Percentiles rank a stretch among this genome's conserved stretches.
Evolutionary conservation across 2,888 invertebrate genomes (phyloP).

Genomic region (Drosophila emarginata): DNA sequence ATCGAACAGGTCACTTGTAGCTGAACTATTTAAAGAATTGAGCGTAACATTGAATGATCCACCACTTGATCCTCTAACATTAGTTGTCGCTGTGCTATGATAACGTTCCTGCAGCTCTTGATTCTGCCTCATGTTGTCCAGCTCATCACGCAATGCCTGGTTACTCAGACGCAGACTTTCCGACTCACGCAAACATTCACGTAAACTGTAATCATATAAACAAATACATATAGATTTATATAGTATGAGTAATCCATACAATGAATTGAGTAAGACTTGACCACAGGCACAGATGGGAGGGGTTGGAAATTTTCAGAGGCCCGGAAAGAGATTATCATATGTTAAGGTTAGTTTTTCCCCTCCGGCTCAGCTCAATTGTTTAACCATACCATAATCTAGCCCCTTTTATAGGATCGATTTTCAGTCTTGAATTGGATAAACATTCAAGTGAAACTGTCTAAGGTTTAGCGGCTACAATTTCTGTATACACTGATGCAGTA

Average conservation of each 20-base stretch:
- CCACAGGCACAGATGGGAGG: no score
- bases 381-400: no score
- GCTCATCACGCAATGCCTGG: conserved; percentile 73
- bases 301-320: no score
- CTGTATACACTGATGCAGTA: no score
- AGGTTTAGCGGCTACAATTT: no score
- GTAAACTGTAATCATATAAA: conserved; percentile 61
- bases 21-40: conserved; percentile 68
- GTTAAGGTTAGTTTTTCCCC: no score
- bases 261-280: no score
- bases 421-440: no score
- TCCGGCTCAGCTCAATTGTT: no score
- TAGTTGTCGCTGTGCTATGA: background rate
- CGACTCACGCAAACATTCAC: conserved; percentile 80
- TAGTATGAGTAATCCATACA: background rate
- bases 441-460: no score
- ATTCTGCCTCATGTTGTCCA: conserved; percentile 70
- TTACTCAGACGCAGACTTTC: conserved; percentile 76
- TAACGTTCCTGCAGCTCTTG: conserved; percentile 63
- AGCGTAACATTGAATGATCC: conserved; percentile 66
- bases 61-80: conserved; percentile 30
- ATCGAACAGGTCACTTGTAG: conserved; percentile 70
- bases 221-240: background rate
- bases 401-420: no score
- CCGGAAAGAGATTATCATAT: no score